Percentiles rank a stretch among this genome's conserved stretches.
Evolutionary conservation across 2,888 invertebrate genomes (phyloP).

Genomic region (Melanostoma scalare): DNA sequence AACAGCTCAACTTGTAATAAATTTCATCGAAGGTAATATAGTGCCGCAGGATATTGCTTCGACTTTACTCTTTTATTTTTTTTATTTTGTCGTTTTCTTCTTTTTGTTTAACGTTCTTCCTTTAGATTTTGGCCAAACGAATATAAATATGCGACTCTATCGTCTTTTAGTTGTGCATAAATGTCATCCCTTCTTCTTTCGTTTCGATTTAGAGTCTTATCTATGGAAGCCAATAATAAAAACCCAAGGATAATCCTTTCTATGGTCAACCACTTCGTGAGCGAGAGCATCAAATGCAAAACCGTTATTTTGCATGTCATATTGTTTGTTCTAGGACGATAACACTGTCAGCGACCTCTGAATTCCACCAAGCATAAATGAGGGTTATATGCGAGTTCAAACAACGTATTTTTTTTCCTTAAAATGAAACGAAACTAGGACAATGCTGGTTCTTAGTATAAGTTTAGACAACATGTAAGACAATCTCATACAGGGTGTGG

Average conservation of each 20-base stretch:
- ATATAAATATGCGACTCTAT: constrained; percentile 61
- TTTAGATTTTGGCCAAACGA: constrained; percentile 45
- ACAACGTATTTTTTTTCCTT: constrained; percentile 4
- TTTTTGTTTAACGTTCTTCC: neutral
- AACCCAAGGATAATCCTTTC: constrained; percentile 48
- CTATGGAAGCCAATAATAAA: constrained; percentile 46
- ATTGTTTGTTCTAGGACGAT: constrained; percentile 15
- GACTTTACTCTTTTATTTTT: constrained; percentile 22
- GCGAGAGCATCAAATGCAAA: constrained; percentile 38
- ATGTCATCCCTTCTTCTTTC: constrained; percentile 1
- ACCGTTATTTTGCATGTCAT: constrained; percentile 29
- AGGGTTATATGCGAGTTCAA: constrained; percentile 37
- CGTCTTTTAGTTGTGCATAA: constrained; percentile 30
- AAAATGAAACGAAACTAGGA: constrained; percentile 53
- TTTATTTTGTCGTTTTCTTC: neutral
- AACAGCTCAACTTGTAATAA: constrained; percentile 74
- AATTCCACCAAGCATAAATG: constrained; percentile 38
- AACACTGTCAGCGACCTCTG: constrained; percentile 45
- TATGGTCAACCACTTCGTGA: constrained; percentile 41
- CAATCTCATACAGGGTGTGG: constrained; percentile 16
- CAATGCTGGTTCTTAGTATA: constrained; percentile 43
- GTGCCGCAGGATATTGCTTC: constrained; percentile 64
- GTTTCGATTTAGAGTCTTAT: constrained; percentile 57
- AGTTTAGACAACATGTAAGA: constrained; percentile 3
- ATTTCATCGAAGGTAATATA: constrained; percentile 73